Base-by-base conservation (phyloP, 1,140 invertebrate species). In the Anadara kagoshimensis region DNA sequence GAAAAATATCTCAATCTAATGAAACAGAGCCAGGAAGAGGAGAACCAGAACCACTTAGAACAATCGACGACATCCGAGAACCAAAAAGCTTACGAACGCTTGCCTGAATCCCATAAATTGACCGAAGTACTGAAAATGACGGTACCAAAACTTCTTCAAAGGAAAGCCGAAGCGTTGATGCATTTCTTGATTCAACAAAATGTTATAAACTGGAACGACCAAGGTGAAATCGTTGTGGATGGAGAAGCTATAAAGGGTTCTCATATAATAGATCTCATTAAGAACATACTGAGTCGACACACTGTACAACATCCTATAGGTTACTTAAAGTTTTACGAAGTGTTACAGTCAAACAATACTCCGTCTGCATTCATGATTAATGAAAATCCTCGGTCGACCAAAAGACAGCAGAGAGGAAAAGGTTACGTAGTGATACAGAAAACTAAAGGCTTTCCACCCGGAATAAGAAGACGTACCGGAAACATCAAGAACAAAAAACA, bases 231-330 rank as follows among this genome's bases (percentile, higher is more conserved):
- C 16, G 49, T 58, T 43, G 29, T 53, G 41, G 24, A 58, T 14
- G 63, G 63, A 26, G 16, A 73, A 22, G 41, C 24, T 14, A 43
- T 73, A 10, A n/a, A 45, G 14, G 62, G 36, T 43, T 59, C 49
- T 22, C 62, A 73, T 45, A 44, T 73, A 12, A 59, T 57, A 11
- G 70, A 73, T 66, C 45, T 73, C n/a, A 41, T 73, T 36, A 59
- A 43, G 24, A 26, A 73, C 56, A 51, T n/a, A 47, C n/a, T 73
- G 14, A 58, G 18, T 24, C 22, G 22, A 7, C 26, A 36, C n/a
- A 10, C 47, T 20, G 20, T 7, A 43, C 16, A 22, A 43, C 24
- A 53, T 36, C 69, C 62, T 18, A 36, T 47, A 18, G 69, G 61
- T 51, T 59, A 44, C 16, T 8, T n/a, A 8, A 18, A 64, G 22